phyloP scores from a whole-genome alignment of 2,888 invertebrate species.

The Lasioglossum zephyrum region DNA sequence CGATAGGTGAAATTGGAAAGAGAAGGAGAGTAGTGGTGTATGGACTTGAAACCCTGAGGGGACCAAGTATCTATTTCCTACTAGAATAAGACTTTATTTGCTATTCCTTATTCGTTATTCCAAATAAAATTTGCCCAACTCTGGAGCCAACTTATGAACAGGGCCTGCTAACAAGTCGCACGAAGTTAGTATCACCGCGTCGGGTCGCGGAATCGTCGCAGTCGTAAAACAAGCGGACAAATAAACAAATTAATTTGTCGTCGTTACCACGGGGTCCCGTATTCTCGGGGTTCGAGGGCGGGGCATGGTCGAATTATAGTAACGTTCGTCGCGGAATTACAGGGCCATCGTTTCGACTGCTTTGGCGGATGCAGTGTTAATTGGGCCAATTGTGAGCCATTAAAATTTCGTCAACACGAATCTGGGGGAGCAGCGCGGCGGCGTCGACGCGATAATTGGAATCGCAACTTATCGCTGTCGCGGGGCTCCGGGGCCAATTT shows the following conservation, averaged over 20 bases:
- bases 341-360: background rate
- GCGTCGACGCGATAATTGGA: constrained; percentile 18
- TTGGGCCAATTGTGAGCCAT: constrained; percentile 17
- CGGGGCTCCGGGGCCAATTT: constrained; percentile 9
- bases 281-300: background rate
- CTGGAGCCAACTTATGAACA: background rate
- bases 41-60: too few relatives aligned
- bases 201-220: background rate
- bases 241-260: background rate
- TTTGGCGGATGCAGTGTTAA: constrained; percentile 11
- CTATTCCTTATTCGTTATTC: too few relatives aligned
- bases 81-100: too few relatives aligned
- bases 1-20: too few relatives aligned
- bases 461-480: constrained; percentile 21
- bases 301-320: background rate
- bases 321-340: background rate
- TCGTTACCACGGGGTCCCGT: background rate
- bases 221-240: background rate
- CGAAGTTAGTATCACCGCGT: background rate
- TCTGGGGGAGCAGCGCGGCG: background rate
- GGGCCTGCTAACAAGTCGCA: background rate
- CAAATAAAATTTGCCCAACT: too few relatives aligned
- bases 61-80: too few relatives aligned
- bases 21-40: too few relatives aligned
- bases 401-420: constrained; percentile 17